Evolutionary conservation across 2,888 invertebrate genomes (phyloP), one percentile per base, ranked within the genome.

Genomic region (Venusia cambrica): DNA sequence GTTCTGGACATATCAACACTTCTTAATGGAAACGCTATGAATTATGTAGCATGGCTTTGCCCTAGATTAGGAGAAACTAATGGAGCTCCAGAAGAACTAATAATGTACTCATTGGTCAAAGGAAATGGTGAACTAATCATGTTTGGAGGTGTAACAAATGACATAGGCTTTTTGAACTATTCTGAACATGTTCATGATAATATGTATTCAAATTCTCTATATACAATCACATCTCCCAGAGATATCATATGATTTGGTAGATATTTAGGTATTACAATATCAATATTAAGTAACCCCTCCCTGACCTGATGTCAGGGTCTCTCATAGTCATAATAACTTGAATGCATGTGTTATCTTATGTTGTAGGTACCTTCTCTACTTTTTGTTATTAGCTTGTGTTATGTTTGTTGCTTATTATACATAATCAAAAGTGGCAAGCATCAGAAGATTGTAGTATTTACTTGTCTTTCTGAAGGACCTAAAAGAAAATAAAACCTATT

Each of bases 91-190:
- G 96, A 97, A 66, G 96, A 97, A 66, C 91, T 96, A 26, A 94
- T 97, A 49, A 90, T 97, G 59, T 97, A 97, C 69, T 94, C 96
- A 14, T 89, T 98, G 54, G 93, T 97, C 2, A 91, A 93, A 47
- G 98, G 97, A 5, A 93, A 96, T 65, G 96, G 96, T 5, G 98
- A 98, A 85, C 78, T 98, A 12, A 93, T 98, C 31, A 93, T 98
- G 89, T 98, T 98, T 85, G 98, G 98, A n/a, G 98, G 98, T 37
- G 95, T 98, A 49, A 92, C 94, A 57, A 95, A 95, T 70, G 94
- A 94, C 68, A 89, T 90, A 36, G 88, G 88, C 43, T 89, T 91
- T 42, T 73, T 91, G 43, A 90, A 90, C 61, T 78, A 75, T 44
- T 64, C 79, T 45, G 91, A 90, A 53, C n/a, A n/a, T n/a, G n/a